Percentiles rank a stretch among this genome's conserved stretches.
Evolutionary conservation across 2,113 vertebrate genomes (phyloP).

Genomic region (Pholis gunnellus): DNA sequence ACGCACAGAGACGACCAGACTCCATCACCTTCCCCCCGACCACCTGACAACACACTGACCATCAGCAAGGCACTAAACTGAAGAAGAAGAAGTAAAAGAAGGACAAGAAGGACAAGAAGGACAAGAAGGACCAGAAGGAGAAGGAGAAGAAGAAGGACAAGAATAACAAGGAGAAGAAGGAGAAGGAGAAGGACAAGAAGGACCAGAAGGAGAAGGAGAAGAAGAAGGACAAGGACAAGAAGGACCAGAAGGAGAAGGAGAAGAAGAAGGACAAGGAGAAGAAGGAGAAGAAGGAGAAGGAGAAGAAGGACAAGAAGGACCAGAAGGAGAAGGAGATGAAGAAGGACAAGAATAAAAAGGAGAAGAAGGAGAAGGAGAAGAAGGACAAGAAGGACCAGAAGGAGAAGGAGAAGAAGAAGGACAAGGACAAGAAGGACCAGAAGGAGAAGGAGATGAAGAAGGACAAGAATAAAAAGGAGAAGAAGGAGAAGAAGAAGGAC

Average conservation of each 20-base stretch:
- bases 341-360: no score
- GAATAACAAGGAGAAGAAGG: not conserved
- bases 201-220: not conserved
- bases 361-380: not conserved
- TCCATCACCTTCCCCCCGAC: conserved; percentile 98
- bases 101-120: not conserved
- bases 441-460: not conserved
- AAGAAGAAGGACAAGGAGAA: not conserved
- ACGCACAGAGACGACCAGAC: conserved; percentile 96
- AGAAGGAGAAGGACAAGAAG: not conserved
- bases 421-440: not conserved
- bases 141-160: no score
- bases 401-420: not conserved
- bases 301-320: no score
- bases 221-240: no score
- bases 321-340: not conserved
- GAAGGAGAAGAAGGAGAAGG: not conserved
- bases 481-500: not conserved
- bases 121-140: not conserved
- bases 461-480: no score
- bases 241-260: no score
- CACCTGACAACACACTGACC: conserved; percentile 83
- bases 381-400: not conserved
- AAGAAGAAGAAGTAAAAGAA: not conserved
- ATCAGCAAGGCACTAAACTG: not conserved